These are phyloP conservation scores for Phymatocera aterrima DNA, from an alignment of 2,888 invertebrate species.

Conservation along the genomic window DNA sequence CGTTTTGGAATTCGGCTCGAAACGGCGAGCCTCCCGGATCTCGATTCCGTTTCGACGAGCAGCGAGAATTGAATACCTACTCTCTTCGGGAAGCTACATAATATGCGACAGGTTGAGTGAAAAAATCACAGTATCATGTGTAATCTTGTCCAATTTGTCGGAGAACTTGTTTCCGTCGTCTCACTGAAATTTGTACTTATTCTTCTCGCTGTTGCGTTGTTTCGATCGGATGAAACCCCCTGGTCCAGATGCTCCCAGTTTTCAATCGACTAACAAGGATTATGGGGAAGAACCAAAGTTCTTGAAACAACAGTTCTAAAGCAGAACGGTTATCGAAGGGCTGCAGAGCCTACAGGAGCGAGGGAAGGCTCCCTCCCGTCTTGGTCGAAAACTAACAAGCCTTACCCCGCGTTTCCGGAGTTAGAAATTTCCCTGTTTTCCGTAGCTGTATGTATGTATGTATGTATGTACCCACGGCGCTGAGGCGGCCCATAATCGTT, in stretches of 20 bases:
- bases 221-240: neutral
- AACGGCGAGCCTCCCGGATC: too few species aligned
- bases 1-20: too few species aligned
- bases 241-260: neutral
- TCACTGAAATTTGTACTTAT: too few species aligned
- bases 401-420: neutral
- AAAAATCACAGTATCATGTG: too few species aligned
- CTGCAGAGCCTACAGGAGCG: neutral
- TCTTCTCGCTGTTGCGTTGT: too few species aligned
- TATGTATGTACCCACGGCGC: neutral
- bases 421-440: conserved; percentile 34
- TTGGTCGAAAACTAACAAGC: neutral
- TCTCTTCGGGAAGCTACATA: too few species aligned
- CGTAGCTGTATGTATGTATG: neutral
- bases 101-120: too few species aligned
- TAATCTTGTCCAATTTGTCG: too few species aligned
- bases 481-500: conserved; percentile 46
- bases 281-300: conserved; percentile 10
- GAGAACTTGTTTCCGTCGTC: too few species aligned
- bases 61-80: too few species aligned
- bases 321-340: conserved; percentile 47
- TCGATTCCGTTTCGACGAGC: too few species aligned
- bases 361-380: neutral
- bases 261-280: conserved; percentile 30
- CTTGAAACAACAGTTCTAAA: conserved; percentile 46